Evolutionary conservation across 2,113 vertebrate genomes (phyloP), one percentile per base, ranked within the genome.

Genomic region (Poicephalus gulielmi): DNA sequence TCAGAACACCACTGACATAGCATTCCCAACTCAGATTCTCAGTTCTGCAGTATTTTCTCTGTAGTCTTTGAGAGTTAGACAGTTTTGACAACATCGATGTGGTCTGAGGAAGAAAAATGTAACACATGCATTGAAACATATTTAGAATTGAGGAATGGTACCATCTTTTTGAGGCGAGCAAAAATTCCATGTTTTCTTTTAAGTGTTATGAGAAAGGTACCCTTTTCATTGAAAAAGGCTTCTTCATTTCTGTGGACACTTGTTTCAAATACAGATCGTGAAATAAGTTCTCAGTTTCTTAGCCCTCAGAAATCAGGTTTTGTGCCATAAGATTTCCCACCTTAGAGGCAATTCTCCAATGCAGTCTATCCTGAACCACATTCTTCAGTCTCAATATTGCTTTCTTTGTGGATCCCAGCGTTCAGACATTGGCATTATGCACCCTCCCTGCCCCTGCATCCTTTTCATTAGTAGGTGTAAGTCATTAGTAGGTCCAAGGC

Each of bases 1-100:
- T 35, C 90, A 83, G 82, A 90, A 15, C 94, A 92, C n/a, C 68
- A 93, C 83, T 86, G 59, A 85, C 70, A 83, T 13, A 83, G 71
- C 49, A 93, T 66, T 90, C 94, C 86, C 92, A 86, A 70, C 57
- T 64, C 88, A 35, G 64, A 63, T 9, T 94, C 83, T 97, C 96
- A 89, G 73, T 95, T 96, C 96, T 94, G 91, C 96, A 95, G 75
- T 88, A 41, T 81, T 46, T 59, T 75, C 79, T 92, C 44, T 3
- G 39, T 23, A 83, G 75, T 9, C 64, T 74, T 52, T 52, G 60
- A 83, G 37, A 17, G 35, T 88, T 66, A 43, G 39, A 17, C 60
- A 71, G 59, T 24, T 88, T 50, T 59, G 80, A 83, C 37, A 92
- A 59, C 75, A 55, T 22, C 60, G 2, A 6, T 35, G 86, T 78